Evolutionary conservation across 1,140 invertebrate genomes (phyloP), one percentile per base, ranked within the genome.

Genomic region (Drosophila dunni): DNA sequence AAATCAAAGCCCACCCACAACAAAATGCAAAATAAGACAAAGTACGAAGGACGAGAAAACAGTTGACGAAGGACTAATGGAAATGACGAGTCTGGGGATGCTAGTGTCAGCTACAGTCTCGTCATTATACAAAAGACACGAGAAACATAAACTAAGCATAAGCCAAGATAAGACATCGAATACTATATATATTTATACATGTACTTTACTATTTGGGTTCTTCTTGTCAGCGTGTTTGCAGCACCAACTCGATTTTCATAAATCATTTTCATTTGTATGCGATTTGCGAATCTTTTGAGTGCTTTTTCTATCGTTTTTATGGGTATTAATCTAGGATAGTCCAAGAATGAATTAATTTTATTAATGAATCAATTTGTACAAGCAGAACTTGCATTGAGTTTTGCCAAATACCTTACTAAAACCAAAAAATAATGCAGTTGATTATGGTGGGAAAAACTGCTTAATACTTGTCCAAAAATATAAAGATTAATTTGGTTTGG

Each of bases 1-100:
- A 88, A 88, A 89, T 88, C 84, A 89, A 80, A 88, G 76, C 54
- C 71, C 40, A 34, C 29, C 38, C 40, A 34, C 60, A 68, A 36
- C 33, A 29, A 77, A 79, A 88, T 83, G 65, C 83, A 81, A 78
- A 86, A 77, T 79, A 88, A 86, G 76, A 88, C 82, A 88, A 86
- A 75, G 63, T 58, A 80, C 71, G 70, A 72, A 65, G 46, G 66
- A 71, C 24, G 64, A 20, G 20, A 24, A 48, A 51, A 15, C 1
- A 38, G 46, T 2, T 2, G 33, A 17, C 17, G 29, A 10, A 56
- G 53, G 36, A 24, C 53, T 40, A 40, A 56, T 17, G 17, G 53
- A 7, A 56, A 34, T 51, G 51, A 38, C 64, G 34, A 73, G 42
- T 60, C 34, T 33, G 33, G 24, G 24, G 24, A 29, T 38, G 48